phyloP scores from a whole-genome alignment of 2,113 vertebrate species.

The Entelurus aequoreus region DNA sequence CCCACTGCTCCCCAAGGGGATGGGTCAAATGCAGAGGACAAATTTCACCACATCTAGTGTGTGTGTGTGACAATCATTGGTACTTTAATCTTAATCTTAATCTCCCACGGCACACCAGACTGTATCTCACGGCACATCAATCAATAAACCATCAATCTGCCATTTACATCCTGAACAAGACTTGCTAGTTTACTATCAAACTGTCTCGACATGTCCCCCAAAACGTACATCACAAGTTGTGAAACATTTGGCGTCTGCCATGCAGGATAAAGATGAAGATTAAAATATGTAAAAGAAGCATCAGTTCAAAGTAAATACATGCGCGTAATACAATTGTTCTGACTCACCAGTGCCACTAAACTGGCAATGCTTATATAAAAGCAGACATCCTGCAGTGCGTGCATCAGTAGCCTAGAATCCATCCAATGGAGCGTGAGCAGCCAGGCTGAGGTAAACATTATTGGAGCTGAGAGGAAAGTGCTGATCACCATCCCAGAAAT shows the following conservation, averaged over 20 bases:
- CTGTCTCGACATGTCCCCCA: background rate
- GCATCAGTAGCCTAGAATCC: constrained; percentile 79
- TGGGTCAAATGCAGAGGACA: no score
- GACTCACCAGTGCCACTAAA: constrained; percentile 86
- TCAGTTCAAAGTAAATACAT: background rate
- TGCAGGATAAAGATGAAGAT: background rate
- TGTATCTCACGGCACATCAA: no score
- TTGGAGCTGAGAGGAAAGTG: constrained; percentile 95
- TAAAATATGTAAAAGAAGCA: no score
- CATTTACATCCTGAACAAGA: constrained; percentile 1
- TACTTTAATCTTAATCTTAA: no score
- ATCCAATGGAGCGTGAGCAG: constrained; percentile 85
- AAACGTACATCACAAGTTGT: background rate
- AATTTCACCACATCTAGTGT: no score
- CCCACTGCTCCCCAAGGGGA: no score
- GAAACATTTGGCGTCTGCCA: no score
- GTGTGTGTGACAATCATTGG: no score
- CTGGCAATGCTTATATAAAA: constrained; percentile 93
- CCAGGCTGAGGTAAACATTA: constrained; percentile 96
- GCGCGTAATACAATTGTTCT: background rate
- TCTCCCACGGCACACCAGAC: no score
- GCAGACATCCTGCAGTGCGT: constrained; percentile 85
- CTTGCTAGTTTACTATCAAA: background rate
- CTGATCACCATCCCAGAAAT: constrained; percentile 95
- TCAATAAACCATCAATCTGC: no score